A percentile compares a stretch with the other conserved stretches of the same genome.
Conservation (phyloP, 2,888 invertebrate genomes). For the Xylophagus ater region DNA sequence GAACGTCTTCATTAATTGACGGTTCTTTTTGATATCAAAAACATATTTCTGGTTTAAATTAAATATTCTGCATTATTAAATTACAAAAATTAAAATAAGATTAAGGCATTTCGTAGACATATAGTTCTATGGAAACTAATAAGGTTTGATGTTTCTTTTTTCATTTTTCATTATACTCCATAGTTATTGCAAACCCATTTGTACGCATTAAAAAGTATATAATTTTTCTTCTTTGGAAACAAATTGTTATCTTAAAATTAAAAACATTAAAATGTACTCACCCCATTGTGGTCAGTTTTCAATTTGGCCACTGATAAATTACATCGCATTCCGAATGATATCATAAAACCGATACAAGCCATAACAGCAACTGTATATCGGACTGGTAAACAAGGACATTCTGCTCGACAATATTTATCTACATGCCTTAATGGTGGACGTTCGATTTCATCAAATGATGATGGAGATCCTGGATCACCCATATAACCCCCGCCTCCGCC, state of each 20-base stretch:
- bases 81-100: too few relatives aligned
- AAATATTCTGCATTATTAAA: too few relatives aligned
- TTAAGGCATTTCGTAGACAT: too few relatives aligned
- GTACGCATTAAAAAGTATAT: too few relatives aligned
- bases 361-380: conserved; percentile 79
- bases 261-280: conserved; percentile 37
- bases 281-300: conserved; percentile 53
- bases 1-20: conserved; percentile 10
- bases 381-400: conserved; percentile 72
- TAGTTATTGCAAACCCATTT: too few relatives aligned
- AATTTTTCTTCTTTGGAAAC: too few relatives aligned
- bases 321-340: conserved; percentile 96
- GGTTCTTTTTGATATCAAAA: too few relatives aligned
- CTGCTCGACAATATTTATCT: conserved; percentile 77
- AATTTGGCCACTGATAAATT: conserved; percentile 98
- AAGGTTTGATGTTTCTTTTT: too few relatives aligned
- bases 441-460: conserved; percentile 72
- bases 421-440: conserved; percentile 75
- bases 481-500: conserved; percentile 23
- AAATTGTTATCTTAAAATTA: too few relatives aligned
- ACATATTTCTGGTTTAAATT: too few relatives aligned
- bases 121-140: too few relatives aligned
- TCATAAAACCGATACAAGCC: conserved; percentile 82
- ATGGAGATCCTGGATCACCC: conserved; percentile 56
- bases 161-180: too few relatives aligned